Evolutionary conservation across 2,797 vertebrate species (phyloP).

Genomic region (Atherinosoma microstoma): DNA sequence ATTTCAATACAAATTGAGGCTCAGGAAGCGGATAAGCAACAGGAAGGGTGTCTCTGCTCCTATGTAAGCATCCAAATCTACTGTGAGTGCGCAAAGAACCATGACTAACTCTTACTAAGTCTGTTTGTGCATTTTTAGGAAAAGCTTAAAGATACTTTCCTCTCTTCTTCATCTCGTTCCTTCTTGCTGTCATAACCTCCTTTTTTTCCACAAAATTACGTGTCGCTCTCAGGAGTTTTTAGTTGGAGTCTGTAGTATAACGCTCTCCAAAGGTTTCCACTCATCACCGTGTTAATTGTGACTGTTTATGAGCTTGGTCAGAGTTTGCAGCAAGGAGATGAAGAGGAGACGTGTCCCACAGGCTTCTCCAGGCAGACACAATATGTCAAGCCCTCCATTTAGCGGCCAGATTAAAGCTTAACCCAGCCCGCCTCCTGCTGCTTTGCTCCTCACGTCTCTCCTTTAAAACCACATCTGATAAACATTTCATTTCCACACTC

Average conservation of each 20-base stretch:
- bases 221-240: slow-evolving; percentile 44
- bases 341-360: slow-evolving; percentile 36
- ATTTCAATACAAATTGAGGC: slow-evolving; percentile 87
- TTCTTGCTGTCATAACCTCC: slow-evolving; percentile 63
- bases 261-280: slow-evolving; percentile 20
- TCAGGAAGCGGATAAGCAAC: slow-evolving; percentile 84
- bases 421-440: slow-evolving; percentile 75
- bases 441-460: slow-evolving; percentile 76
- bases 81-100: slow-evolving; percentile 83
- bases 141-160: slow-evolving; percentile 77
- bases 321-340: slow-evolving; percentile 40
- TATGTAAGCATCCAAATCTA: slow-evolving; percentile 84
- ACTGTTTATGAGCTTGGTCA: slow-evolving; percentile 34
- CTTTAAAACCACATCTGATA: slow-evolving; percentile 88
- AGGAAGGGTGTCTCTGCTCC: slow-evolving; percentile 83
- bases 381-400: slow-evolving; percentile 81
- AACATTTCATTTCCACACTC: slow-evolving; percentile 86
- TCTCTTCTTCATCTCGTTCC: slow-evolving; percentile 61
- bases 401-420: slow-evolving; percentile 85
- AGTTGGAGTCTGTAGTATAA: slow-evolving; percentile 24
- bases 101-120: slow-evolving; percentile 85
- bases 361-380: slow-evolving; percentile 72
- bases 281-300: slow-evolving; percentile 42
- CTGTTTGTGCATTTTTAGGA: slow-evolving; percentile 81
- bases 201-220: slow-evolving; percentile 16